phyloP scores from a whole-genome alignment of 2,797 vertebrate species.

The Microcaecilia unicolor region DNA sequence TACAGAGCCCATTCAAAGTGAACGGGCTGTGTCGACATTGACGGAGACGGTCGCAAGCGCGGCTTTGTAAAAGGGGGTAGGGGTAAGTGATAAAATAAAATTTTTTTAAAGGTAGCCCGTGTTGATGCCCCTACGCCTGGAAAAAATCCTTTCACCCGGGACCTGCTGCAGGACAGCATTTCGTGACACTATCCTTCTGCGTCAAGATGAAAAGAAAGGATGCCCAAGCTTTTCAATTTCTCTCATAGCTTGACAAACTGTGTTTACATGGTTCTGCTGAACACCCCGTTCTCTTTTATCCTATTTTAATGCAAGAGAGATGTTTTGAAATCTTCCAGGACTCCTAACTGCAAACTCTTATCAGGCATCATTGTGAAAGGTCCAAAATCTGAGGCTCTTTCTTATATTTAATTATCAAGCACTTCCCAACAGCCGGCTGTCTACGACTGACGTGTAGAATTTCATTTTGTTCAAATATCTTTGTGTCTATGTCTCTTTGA shows the following conservation, averaged over 20 bases:
- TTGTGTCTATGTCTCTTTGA: constrained; percentile 35
- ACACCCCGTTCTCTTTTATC: background rate
- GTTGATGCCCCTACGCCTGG: too few species aligned
- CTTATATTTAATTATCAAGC: constrained; percentile 72
- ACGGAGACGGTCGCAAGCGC: too few species aligned
- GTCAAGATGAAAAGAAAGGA: too few species aligned
- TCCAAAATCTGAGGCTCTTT: constrained; percentile 37
- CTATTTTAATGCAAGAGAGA: constrained; percentile 10
- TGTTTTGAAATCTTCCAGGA: constrained; percentile 5
- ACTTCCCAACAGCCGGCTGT: constrained; percentile 44
- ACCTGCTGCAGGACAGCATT: too few species aligned
- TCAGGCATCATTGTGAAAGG: constrained; percentile 34
- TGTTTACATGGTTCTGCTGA: background rate
- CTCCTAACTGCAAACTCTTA: constrained; percentile 42
- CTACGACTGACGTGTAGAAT: constrained; percentile 51
- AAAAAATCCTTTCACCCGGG: too few species aligned
- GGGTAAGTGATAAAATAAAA: too few species aligned
- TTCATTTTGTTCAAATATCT: constrained; percentile 51
- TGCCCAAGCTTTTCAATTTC: too few species aligned
- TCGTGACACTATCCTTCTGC: too few species aligned
- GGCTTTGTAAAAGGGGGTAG: too few species aligned
- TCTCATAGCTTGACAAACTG: constrained; percentile 1
- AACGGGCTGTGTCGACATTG: too few species aligned
- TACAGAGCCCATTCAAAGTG: too few species aligned
- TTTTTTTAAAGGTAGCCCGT: too few species aligned